phyloP scores from a whole-genome alignment of 1,140 invertebrate genomes.

The Zaprionus inermis region DNA sequence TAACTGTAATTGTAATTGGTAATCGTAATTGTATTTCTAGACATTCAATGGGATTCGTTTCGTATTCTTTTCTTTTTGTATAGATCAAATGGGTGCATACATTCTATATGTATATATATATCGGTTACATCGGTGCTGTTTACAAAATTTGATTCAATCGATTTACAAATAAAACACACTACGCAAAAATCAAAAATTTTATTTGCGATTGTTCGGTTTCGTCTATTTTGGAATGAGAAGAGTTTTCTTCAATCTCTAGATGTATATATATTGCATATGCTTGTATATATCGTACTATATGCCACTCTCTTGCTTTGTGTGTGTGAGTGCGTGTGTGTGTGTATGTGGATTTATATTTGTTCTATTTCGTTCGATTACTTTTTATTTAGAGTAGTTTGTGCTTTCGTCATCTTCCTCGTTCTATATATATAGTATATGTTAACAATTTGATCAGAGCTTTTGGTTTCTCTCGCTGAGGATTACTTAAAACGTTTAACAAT shows the following conservation, averaged over 20 bases:
- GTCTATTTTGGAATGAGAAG: neutral
- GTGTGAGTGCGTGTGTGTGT: conserved; percentile 7
- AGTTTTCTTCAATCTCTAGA: conserved; percentile 3
- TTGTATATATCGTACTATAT: neutral
- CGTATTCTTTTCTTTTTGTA: too few relatives aligned
- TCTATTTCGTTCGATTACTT: conserved; percentile 15
- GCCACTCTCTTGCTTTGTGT: neutral
- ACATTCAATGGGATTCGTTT: neutral
- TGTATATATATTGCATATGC: neutral
- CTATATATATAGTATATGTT: conserved; percentile 25
- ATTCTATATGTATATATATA: neutral
- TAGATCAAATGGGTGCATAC: neutral
- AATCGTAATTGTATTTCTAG: conserved; percentile 6
- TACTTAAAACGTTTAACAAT: conserved; percentile 42
- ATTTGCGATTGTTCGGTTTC: conserved; percentile 22
- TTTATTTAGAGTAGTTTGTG: conserved; percentile 13
- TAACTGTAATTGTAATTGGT: neutral
- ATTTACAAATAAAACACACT: conserved; percentile 52
- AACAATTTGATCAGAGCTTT: conserved; percentile 46
- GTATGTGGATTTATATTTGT: neutral
- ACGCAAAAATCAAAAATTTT: conserved; percentile 53
- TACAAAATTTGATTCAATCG: conserved; percentile 1
- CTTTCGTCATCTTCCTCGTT: conserved; percentile 10
- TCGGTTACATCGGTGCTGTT: conserved; percentile 5
- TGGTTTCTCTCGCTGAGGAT: conserved; percentile 23